Evolutionary conservation across 2,113 vertebrate species (phyloP), one percentile per base, ranked within the genome.

Genomic region (Zeus faber): DNA sequence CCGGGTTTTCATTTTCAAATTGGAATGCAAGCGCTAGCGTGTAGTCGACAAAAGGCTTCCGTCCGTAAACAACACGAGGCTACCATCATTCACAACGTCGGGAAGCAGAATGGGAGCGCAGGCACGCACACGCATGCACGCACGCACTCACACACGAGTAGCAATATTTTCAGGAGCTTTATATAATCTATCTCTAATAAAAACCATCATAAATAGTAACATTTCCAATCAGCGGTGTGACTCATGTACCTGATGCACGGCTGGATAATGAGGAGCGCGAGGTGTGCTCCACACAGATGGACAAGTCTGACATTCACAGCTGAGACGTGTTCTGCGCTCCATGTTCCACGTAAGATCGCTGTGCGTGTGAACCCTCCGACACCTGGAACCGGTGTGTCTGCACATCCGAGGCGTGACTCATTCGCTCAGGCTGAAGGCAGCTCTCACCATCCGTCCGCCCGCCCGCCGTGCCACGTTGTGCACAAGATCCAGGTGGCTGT

Each of bases 141-240:
- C 48, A 31, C 27, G 31, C 53, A 51, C 29, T 23, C n/a, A 18
- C 13, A 18, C 47, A 54, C 37, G 29, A 17, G 0, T 16, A 9
- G n/a, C n/a, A n/a, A n/a, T n/a, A n/a, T n/a, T n/a, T n/a, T n/a
- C 23, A 13, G 23, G 33, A 41, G 3, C 48, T 44, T 6, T 48
- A 48, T 59, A 65, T 22, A 18, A 66, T 40, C 51, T 25, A n/a
- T 23, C 21, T 1, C 23, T 9, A 33, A 16, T 14, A 49, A 40
- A 13, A 44, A 26, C 46, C 23, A 14, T 14, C 39, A 62, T 47
- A 70, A 67, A 75, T 66, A 75, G 7, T 1, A 27, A 48, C 17
- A 0, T 14, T 76, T 80, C 66, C 70, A 73, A 71, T 77, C 75
- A 58, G 54, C 16, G 3, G 27, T 24, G 29, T 48, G 58, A 51